These are phyloP conservation scores for Meteorus cinctellus DNA, from an alignment of 2,888 invertebrate genomes.

Conservation along the genomic window DNA sequence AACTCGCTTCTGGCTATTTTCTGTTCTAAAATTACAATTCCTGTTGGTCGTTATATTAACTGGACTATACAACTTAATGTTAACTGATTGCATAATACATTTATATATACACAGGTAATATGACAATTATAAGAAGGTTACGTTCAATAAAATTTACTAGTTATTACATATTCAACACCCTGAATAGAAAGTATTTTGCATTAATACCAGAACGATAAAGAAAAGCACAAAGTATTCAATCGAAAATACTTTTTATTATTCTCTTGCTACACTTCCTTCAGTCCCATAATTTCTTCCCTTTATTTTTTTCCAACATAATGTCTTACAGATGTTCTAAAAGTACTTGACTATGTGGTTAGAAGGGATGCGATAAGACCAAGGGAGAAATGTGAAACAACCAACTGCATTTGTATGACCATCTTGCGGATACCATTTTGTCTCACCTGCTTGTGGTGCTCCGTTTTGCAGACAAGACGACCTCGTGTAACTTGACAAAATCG, in stretches of 20 bases:
- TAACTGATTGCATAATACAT: slow-evolving; percentile 3
- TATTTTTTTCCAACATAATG: not conserved
- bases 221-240: not conserved
- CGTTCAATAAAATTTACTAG: not conserved
- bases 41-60: not conserved
- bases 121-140: slow-evolving; percentile 10
- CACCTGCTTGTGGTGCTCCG: slow-evolving; percentile 1
- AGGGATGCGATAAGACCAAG: not conserved
- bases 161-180: not conserved
- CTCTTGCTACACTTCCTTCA: not conserved
- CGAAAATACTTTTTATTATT: not conserved
- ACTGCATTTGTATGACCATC: slow-evolving; percentile 22
- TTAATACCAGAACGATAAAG: not conserved
- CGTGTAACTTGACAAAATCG: slow-evolving; percentile 35
- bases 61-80: not conserved
- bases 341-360: not conserved
- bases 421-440: slow-evolving; percentile 34
- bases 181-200: not conserved
- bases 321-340: not conserved
- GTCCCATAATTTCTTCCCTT: not conserved
- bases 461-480: slow-evolving; percentile 7
- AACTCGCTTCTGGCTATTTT: not conserved
- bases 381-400: slow-evolving; percentile 4
- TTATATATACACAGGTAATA: not conserved
- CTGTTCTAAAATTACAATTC: not conserved